Evolutionary conservation across 2,113 vertebrate species (phyloP).

Genomic region (Circaetus gallicus): DNA sequence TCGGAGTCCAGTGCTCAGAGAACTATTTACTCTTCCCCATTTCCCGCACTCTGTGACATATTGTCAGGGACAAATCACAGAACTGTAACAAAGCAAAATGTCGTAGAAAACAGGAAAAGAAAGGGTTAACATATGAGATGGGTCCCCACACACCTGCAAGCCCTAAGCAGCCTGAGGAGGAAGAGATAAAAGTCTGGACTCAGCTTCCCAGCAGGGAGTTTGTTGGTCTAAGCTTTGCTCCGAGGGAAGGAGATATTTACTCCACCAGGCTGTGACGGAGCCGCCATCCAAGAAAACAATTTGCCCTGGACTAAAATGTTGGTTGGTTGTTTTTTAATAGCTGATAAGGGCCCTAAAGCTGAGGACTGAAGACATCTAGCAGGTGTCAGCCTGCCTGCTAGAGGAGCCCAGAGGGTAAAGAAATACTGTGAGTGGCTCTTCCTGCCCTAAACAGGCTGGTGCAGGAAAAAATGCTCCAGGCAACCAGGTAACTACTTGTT

Average conservation of each 20-base stretch:
- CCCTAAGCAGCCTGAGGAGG: neutral
- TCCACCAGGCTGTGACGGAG: neutral
- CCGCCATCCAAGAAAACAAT: neutral
- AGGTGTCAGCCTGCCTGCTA: neutral
- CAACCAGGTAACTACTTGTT: neutral
- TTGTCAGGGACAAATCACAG: neutral
- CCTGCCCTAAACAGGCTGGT: neutral
- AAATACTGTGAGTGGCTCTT: neutral
- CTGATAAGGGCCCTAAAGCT: neutral
- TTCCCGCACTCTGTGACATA: rapidly evolving
- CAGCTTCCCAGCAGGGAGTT: rapidly evolving
- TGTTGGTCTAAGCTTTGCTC: neutral
- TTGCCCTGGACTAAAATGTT: neutral
- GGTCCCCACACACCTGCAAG: neutral
- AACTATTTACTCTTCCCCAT: neutral
- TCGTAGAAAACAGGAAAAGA: neutral
- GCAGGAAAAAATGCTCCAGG: neutral
- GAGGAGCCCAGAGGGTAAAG: neutral
- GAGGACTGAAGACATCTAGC: neutral
- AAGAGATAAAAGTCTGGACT: neutral
- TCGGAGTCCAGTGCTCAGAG: neutral
- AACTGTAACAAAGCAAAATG: neutral
- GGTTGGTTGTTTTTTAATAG: neutral
- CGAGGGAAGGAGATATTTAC: neutral
- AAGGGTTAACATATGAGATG: neutral